phyloP scores from a whole-genome alignment of 2,113 vertebrate species.

The Hemicordylus capensis region DNA sequence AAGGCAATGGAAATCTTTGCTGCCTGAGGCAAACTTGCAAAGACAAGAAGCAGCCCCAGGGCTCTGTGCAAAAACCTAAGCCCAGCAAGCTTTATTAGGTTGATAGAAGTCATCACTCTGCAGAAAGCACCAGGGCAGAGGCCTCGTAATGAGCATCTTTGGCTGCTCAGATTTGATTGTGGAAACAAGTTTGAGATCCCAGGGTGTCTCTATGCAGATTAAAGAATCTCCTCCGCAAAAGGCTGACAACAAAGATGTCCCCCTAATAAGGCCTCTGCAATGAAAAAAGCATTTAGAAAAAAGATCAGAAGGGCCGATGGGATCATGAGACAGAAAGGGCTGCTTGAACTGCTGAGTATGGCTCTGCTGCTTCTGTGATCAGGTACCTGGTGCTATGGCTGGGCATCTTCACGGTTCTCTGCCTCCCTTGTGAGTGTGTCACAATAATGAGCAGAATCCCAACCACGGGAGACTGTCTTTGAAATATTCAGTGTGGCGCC shows the following conservation, averaged over 20 bases:
- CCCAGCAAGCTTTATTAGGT: not conserved
- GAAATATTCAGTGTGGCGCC: constrained; percentile 1
- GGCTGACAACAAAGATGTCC: constrained; percentile 40
- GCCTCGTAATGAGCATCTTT: not conserved
- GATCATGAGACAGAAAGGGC: constrained; percentile 13
- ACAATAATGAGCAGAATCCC: not conserved
- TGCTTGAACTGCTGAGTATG: constrained; percentile 15
- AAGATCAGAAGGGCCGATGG: constrained; percentile 16
- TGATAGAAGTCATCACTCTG: not conserved
- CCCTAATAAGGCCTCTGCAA: constrained; percentile 29
- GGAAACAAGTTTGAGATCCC: not conserved
- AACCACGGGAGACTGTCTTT: not conserved
- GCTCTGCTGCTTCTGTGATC: constrained; percentile 25
- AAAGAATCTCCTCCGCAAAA: not conserved
- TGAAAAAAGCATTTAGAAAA: constrained; percentile 21
- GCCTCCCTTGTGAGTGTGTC: not conserved
- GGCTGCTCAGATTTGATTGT: not conserved
- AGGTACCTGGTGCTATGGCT: not conserved
- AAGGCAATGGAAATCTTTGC: not conserved
- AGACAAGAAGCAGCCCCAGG: not conserved
- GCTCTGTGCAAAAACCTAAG: not conserved
- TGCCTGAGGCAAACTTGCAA: constrained; percentile 6
- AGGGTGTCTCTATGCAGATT: not conserved
- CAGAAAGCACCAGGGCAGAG: not conserved
- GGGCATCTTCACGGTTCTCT: not conserved